These are phyloP conservation scores for Pseudomyrmex flavicornis DNA, from an alignment of 1,140 invertebrate genomes.

Conservation along the genomic window DNA sequence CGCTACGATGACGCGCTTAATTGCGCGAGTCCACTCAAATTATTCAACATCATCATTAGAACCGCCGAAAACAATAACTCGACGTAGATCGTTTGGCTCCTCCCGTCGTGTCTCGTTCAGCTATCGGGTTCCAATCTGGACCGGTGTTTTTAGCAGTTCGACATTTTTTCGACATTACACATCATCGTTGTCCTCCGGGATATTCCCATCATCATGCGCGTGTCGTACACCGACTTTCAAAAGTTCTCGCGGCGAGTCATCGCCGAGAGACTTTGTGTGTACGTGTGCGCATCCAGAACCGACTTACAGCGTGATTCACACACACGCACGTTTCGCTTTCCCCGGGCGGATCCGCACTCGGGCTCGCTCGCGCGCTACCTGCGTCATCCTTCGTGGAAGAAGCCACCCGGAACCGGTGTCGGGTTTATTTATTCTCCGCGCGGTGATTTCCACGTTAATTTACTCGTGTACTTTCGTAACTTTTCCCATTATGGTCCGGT, in stretches of 20 bases:
- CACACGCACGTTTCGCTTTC: constrained; percentile 16
- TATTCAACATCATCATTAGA: constrained; percentile 42
- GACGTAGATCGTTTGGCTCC: not conserved
- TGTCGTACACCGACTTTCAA: constrained; percentile 15
- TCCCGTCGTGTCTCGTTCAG: not conserved
- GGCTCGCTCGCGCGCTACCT: constrained; percentile 4
- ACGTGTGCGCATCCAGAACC: not conserved
- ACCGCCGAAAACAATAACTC: constrained; percentile 10
- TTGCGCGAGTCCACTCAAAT: constrained; percentile 28
- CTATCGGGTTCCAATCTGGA: not conserved
- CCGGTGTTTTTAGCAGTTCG: not conserved
- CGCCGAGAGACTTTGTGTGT: not conserved
- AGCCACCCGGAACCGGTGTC: constrained; percentile 47
- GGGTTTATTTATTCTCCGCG: constrained; percentile 46
- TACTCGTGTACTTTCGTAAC: constrained; percentile 32
- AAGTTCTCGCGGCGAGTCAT: constrained; percentile 32
- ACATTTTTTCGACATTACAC: constrained; percentile 15
- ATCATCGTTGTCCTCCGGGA: not conserved
- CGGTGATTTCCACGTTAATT: constrained; percentile 49
- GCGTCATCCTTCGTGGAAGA: constrained; percentile 58
- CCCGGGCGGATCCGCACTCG: not conserved
- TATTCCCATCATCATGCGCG: not conserved
- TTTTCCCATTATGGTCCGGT: constrained; percentile 30
- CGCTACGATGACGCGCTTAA: constrained; percentile 36
- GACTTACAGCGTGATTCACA: constrained; percentile 59